Evolutionary conservation across 2,888 invertebrate species (phyloP).

Genomic region (Nomada ferruginata): DNA sequence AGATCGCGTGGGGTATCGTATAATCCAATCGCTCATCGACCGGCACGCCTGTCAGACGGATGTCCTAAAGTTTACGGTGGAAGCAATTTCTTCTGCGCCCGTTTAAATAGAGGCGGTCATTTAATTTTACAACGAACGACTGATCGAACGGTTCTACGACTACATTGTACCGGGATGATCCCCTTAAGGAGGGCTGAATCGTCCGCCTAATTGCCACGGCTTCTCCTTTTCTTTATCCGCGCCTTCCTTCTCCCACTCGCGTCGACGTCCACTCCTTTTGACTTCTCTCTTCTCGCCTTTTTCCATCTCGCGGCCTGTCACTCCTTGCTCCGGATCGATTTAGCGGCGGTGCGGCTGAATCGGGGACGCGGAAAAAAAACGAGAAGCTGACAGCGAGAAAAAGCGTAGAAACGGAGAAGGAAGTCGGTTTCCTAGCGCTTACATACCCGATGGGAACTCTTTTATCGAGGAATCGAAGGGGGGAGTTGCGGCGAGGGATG

Average conservation of each 20-base stretch:
- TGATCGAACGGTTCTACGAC: conserved; percentile 27
- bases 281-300: conserved; percentile 26
- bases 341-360: conserved; percentile 33
- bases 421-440: conserved; percentile 41
- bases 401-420: not conserved
- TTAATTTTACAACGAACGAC: conserved; percentile 58
- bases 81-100: conserved; percentile 50
- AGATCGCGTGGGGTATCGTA: conserved; percentile 13
- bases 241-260: not conserved
- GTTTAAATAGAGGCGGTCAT: conserved; percentile 55
- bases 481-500: conserved; percentile 1
- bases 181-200: conserved; percentile 77
- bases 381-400: not conserved
- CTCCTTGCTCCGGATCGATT: conserved; percentile 49
- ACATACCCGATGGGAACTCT: conserved; percentile 36
- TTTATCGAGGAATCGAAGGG: conserved; percentile 52
- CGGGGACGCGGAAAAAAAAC: conserved; percentile 21
- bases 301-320: conserved; percentile 46
- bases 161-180: conserved; percentile 68
- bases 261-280: conserved; percentile 16
- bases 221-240: conserved; percentile 58
- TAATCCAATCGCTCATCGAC: conserved; percentile 45
- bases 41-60: conserved; percentile 6
- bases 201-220: conserved; percentile 81
- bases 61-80: not conserved